Percentiles rank a stretch among this genome's conserved stretches.
Evolutionary conservation across 1,140 invertebrate genomes (phyloP).

Genomic region (Cataglyphis hispanica): DNA sequence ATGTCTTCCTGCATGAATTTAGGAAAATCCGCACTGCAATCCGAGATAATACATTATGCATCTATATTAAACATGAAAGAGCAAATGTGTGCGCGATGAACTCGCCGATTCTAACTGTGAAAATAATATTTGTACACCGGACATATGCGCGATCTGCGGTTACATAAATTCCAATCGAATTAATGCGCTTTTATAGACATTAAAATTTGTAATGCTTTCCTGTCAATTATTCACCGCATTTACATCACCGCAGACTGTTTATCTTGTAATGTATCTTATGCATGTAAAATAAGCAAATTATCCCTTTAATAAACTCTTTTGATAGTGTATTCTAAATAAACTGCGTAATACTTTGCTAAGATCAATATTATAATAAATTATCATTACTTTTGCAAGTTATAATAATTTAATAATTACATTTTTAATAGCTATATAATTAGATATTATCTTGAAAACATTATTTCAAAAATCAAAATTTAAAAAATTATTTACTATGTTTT

Average conservation of each 20-base stretch:
- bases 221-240: slow-evolving; percentile 33
- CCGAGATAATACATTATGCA: slow-evolving; percentile 5
- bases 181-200: slow-evolving; percentile 41
- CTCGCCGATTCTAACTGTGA: neutral
- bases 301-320: slow-evolving; percentile 6
- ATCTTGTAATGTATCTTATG: neutral
- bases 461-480: slow-evolving; percentile 4
- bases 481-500: neutral
- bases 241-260: neutral
- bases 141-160: slow-evolving; percentile 13
- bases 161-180: slow-evolving; percentile 44
- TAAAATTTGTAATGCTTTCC: slow-evolving; percentile 47
- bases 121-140: slow-evolving; percentile 15
- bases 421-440: neutral
- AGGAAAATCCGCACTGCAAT: slow-evolving; percentile 36
- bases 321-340: neutral
- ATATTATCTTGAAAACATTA: neutral
- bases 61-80: slow-evolving; percentile 40
- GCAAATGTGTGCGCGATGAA: slow-evolving; percentile 52
- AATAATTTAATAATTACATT: neutral
- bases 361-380: slow-evolving; percentile 21
- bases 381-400: slow-evolving; percentile 4
- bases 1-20: neutral
- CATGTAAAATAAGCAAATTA: slow-evolving; percentile 1
- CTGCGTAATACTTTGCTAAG: neutral